These are phyloP conservation scores for Orthochromis indermauri DNA, from an alignment of 2,113 vertebrate species.

Conservation along the genomic window DNA sequence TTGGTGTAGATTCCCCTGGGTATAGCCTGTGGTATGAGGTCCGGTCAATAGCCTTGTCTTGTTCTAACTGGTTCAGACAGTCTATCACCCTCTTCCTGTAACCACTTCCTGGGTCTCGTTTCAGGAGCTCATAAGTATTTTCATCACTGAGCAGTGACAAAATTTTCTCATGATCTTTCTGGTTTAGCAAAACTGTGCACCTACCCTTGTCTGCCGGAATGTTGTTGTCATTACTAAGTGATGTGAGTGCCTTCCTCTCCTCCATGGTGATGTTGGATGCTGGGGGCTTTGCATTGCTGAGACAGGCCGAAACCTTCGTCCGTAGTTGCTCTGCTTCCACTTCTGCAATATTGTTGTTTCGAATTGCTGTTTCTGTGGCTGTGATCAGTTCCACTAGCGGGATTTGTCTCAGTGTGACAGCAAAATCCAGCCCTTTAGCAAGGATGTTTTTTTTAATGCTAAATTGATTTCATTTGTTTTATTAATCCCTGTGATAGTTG, in stretches of 20 bases:
- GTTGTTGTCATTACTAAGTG: neutral
- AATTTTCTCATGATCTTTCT: neutral
- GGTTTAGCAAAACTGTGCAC: neutral
- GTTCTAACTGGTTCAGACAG: fast-evolving
- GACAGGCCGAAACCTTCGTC: neutral
- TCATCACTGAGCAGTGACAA: neutral
- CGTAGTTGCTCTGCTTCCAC: neutral
- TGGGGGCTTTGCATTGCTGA: neutral
- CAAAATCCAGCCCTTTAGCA: neutral
- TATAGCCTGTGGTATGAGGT: neutral
- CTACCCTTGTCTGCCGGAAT: fast-evolving
- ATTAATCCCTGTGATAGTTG: neutral
- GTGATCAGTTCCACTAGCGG: neutral
- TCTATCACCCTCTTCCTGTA: neutral
- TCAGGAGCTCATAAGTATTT: neutral
- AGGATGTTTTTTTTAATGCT: neutral
- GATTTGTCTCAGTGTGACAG: neutral
- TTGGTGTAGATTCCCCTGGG: too few relatives aligned
- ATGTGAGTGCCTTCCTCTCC: neutral
- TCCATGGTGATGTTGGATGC: neutral
- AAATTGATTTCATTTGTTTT: neutral
- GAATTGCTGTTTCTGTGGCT: neutral
- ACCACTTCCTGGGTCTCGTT: neutral
- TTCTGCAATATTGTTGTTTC: neutral
- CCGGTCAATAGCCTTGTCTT: neutral